Evolutionary conservation across 1,140 invertebrate genomes (phyloP).

Genomic region (Drosophila fuyamai): DNA sequence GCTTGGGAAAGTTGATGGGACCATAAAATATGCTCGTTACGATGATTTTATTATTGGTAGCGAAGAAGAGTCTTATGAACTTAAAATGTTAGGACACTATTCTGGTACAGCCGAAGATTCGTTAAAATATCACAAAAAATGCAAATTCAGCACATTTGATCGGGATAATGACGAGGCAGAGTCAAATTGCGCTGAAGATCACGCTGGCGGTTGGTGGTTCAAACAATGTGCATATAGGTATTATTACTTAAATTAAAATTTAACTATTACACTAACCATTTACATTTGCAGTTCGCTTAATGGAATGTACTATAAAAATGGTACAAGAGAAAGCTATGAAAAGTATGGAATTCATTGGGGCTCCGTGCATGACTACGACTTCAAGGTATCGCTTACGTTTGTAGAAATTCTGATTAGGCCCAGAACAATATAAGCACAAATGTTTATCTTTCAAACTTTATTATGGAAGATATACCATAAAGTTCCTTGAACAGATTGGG

Average conservation of each 20-base stretch:
- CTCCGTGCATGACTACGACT: not conserved
- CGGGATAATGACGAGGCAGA: conserved; percentile 87
- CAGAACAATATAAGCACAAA: not conserved
- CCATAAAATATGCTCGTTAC: conserved; percentile 87
- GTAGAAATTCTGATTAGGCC: not conserved
- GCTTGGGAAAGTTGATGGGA: conserved; percentile 86
- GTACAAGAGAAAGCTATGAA: not conserved
- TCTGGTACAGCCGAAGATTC: conserved; percentile 89
- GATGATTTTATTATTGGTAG: conserved; percentile 87
- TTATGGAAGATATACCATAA: too few species aligned
- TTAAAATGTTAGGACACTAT: conserved; percentile 87
- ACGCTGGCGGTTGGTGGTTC: conserved; percentile 89
- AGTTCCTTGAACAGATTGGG: too few species aligned
- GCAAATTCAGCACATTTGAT: conserved; percentile 89
- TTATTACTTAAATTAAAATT: not conserved
- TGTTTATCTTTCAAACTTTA: too few species aligned
- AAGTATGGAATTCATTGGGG: not conserved
- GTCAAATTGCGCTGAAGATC: conserved; percentile 86
- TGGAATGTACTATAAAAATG: not conserved
- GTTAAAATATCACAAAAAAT: conserved; percentile 60
- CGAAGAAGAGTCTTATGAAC: conserved; percentile 87
- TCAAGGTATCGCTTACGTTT: not conserved
- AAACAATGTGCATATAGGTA: conserved; percentile 52
- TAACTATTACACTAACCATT: not conserved
- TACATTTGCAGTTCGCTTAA: not conserved